Base-by-base conservation (phyloP, 2,888 invertebrate species). In the Orgyia antiqua region DNA sequence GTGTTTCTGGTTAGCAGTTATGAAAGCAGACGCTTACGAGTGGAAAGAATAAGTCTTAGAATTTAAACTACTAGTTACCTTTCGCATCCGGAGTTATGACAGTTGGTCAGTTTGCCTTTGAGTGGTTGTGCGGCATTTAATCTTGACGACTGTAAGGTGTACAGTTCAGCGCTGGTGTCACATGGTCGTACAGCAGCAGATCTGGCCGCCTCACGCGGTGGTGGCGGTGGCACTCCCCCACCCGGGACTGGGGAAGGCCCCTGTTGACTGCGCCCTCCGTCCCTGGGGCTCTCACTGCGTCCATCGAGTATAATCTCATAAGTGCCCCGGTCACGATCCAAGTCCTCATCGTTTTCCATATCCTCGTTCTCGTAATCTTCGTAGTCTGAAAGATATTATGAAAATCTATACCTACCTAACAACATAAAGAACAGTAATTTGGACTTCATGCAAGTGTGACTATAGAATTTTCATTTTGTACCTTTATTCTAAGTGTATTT, bases 61-160 rank as follows among this genome's bases (percentile, higher is more conserved):
- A n/a, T n/a, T n/a, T n/a, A n/a, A n/a, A n/a, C n/a, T n/a, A n/a
- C n/a, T n/a, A n/a, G 13, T 37, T 64, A 93, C 93, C 94, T 93
- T 72, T 95, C 95, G 66, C 96, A 96, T 40, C 94, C 95, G 23
- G 94, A 94, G 33, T 91, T 91, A 62, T 94, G 95, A 66, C 95
- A 96, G 69, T 95, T 96, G 20, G 94, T 95, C 24, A 95, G 87
- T 75, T 95, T 95, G 32, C 95, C 96, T 80, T 95, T 96, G 2
- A 95, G 86, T 13, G 95, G 95, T 76, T 94, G 95, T 46, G 92
- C 94, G 54, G 92, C 93, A 58, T 92, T 94, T 21, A 95, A 88
- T 45, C 94, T 87, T 13, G 94, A 92, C 0, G 94, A 94, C 71
- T 95, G 95, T 20, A 95, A 73, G 36, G 93, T 91, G 73, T 95